These are phyloP conservation scores for Drosophila pseudotalamancana DNA, from an alignment of 2,888 invertebrate species.

Conservation along the genomic window DNA sequence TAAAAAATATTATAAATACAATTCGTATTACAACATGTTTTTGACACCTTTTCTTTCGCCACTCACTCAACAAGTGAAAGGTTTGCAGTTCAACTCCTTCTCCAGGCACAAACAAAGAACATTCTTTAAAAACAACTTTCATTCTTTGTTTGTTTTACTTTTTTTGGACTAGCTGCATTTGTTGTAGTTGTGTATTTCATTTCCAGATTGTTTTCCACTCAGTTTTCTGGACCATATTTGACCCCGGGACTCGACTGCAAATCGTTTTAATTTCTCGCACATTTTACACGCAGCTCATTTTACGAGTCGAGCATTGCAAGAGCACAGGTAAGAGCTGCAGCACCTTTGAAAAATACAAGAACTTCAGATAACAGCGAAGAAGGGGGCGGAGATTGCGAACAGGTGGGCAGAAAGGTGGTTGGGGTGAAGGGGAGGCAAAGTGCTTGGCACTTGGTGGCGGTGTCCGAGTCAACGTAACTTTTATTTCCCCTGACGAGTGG, in stretches of 20 bases:
- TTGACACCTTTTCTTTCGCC: too few relatives aligned
- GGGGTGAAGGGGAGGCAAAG: constrained; percentile 37
- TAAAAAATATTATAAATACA: too few relatives aligned
- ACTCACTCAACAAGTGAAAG: neutral
- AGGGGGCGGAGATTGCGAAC: constrained; percentile 31
- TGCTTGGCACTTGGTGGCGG: constrained; percentile 66
- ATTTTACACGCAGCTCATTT: constrained; percentile 58
- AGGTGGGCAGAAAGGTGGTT: neutral
- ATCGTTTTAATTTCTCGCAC: constrained; percentile 71
- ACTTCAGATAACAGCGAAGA: constrained; percentile 46
- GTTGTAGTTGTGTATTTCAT: constrained; percentile 43
- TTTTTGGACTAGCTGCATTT: neutral
- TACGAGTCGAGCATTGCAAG: constrained; percentile 21
- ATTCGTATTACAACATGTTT: too few relatives aligned
- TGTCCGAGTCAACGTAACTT: constrained; percentile 77
- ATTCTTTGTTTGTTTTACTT: too few relatives aligned
- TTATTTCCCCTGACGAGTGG: constrained; percentile 71
- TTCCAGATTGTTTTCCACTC: constrained; percentile 29
- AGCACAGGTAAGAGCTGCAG: constrained; percentile 1
- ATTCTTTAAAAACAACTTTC: constrained; percentile 6
- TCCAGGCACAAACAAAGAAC: neutral
- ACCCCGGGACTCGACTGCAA: constrained; percentile 13
- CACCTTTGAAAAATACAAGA: constrained; percentile 11
- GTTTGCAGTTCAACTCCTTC: neutral
- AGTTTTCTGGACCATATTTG: constrained; percentile 7